phyloP scores from a whole-genome alignment of 1,140 invertebrate species.

The Heliconius hewitsoni region DNA sequence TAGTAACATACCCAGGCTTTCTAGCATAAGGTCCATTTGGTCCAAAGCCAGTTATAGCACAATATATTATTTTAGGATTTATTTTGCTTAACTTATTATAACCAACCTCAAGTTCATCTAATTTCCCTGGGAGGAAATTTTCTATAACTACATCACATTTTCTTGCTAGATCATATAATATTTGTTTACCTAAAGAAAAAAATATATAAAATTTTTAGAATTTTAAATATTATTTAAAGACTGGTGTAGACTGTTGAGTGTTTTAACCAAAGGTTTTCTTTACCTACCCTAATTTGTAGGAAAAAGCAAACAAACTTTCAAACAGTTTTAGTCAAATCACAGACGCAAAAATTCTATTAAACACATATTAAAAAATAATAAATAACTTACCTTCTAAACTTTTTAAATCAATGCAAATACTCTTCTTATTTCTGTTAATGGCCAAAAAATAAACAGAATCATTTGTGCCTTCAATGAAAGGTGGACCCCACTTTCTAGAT shows the following conservation, averaged over 20 bases:
- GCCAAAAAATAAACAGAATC: slow-evolving; percentile 93
- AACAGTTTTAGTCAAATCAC: too few relatives aligned
- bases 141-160: slow-evolving; percentile 95
- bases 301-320: too few relatives aligned
- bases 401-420: slow-evolving; percentile 94
- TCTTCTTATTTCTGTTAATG: slow-evolving; percentile 98
- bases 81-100: slow-evolving; percentile 88
- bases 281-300: too few relatives aligned
- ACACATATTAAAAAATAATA: slow-evolving; percentile 15
- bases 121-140: slow-evolving; percentile 96
- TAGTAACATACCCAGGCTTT: slow-evolving; percentile 85
- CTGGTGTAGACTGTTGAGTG: too few relatives aligned
- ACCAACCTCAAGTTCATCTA: slow-evolving; percentile 89
- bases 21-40: slow-evolving; percentile 91
- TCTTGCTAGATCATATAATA: slow-evolving; percentile 88
- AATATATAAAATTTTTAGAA: background rate
- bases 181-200: slow-evolving; percentile 82
- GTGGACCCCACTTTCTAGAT: slow-evolving; percentile 95
- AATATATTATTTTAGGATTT: slow-evolving; percentile 94
- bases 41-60: slow-evolving; percentile 97
- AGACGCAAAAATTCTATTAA: background rate
- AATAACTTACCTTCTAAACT: slow-evolving; percentile 74
- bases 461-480: slow-evolving; percentile 87
- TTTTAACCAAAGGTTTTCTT: too few relatives aligned
- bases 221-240: background rate